Percentiles rank a stretch among this genome's conserved stretches.
phyloP scores from a whole-genome alignment of 2,797 vertebrate genomes.

The Phrynocephalus vlangalii region DNA sequence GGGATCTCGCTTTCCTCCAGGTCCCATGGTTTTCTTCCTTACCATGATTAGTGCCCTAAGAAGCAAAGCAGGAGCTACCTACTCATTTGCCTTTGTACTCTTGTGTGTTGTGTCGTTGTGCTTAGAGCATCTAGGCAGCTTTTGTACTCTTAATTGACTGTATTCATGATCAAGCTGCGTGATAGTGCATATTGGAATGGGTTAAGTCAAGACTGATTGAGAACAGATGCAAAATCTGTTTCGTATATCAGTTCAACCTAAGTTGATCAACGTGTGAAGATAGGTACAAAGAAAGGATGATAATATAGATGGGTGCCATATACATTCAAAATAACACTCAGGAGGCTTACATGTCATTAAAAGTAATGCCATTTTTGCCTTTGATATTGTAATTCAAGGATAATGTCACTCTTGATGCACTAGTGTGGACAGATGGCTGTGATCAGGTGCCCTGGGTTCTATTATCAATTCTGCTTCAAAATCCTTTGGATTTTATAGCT shows the following conservation, averaged over 20 bases:
- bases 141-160: neutral
- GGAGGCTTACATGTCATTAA: conserved; percentile 19
- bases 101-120: neutral
- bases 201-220: conserved; percentile 10
- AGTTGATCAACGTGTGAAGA: conserved; percentile 17
- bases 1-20: neutral
- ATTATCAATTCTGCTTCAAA: conserved; percentile 30
- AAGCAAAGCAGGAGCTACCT: neutral
- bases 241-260: conserved; percentile 8
- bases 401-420: conserved; percentile 20
- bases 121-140: too few species aligned
- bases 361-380: conserved; percentile 20
- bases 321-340: conserved; percentile 16
- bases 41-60: neutral
- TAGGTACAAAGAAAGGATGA: conserved; percentile 17
- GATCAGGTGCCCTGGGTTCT: conserved; percentile 23
- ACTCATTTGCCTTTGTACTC: fast-evolving
- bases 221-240: neutral
- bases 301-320: conserved; percentile 24
- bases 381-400: conserved; percentile 34
- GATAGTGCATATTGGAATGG: neutral
- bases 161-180: neutral
- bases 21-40: neutral
- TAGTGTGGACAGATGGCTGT: conserved; percentile 34
- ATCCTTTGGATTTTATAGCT: conserved; percentile 26